phyloP scores from a whole-genome alignment of 2,888 invertebrate genomes.

The Syrista parreyssii region DNA sequence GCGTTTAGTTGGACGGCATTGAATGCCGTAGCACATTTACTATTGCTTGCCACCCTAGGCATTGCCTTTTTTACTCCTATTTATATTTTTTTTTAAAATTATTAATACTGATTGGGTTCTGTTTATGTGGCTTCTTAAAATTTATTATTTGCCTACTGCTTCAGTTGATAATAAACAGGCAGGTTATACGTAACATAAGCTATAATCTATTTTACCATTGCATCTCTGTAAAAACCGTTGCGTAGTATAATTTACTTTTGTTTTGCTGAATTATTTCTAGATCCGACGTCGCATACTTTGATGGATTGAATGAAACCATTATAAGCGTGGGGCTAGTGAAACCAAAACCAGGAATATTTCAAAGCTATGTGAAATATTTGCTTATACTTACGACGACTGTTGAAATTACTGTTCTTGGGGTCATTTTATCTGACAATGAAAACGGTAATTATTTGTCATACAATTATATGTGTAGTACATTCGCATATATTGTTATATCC shows the following conservation, averaged over 20 bases:
- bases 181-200: no score
- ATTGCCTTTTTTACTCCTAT: neutral
- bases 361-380: slow-evolving; percentile 89
- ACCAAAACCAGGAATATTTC: slow-evolving; percentile 90
- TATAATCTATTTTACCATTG: no score
- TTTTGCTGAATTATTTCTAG: slow-evolving; percentile 65
- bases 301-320: slow-evolving; percentile 94
- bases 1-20: no score
- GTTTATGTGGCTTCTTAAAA: no score
- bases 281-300: slow-evolving; percentile 95
- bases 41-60: no score
- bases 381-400: slow-evolving; percentile 93
- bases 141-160: no score
- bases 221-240: no score
- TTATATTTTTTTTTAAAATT: neutral
- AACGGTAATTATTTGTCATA: slow-evolving; percentile 48
- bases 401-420: slow-evolving; percentile 91
- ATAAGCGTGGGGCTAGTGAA: slow-evolving; percentile 91
- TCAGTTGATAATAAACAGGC: no score
- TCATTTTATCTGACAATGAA: slow-evolving; percentile 66
- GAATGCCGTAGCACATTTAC: no score
- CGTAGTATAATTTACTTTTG: neutral
- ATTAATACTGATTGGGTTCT: slow-evolving; percentile 12
- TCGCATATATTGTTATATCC: slow-evolving; percentile 61
- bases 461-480: slow-evolving; percentile 47